Percentiles rank a stretch among this genome's conserved stretches.
Conservation (phyloP, 2,888 invertebrate genomes). For the Sericinus montela region DNA sequence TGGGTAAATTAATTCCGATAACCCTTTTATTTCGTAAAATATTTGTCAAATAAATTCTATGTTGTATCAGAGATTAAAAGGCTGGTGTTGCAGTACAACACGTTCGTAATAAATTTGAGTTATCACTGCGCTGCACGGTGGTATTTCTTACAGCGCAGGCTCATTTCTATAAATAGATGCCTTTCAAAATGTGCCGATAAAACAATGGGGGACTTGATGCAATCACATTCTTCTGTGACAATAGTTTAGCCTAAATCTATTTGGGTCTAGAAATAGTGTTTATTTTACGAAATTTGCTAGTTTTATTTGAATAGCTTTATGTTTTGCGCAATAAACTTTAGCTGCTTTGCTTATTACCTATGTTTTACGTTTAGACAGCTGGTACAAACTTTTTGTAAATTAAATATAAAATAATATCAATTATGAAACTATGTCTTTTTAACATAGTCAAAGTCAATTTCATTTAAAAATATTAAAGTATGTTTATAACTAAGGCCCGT, state of each 20-base stretch:
- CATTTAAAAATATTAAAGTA: too few species aligned
- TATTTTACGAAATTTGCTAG: too few species aligned
- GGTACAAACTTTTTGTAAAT: too few species aligned
- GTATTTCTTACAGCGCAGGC: slow-evolving; percentile 25
- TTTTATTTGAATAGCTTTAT: too few species aligned
- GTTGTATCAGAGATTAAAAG: slow-evolving; percentile 21
- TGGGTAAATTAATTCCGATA: slow-evolving; percentile 3
- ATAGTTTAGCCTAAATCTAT: slow-evolving; percentile 19
- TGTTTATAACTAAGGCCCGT: too few species aligned
- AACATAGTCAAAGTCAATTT: too few species aligned
- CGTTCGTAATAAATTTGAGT: slow-evolving; percentile 21
- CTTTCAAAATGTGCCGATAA: slow-evolving; percentile 26
- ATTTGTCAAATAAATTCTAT: slow-evolving; percentile 22
- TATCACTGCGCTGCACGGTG: slow-evolving; percentile 18
- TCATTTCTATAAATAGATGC: slow-evolving; percentile 29
- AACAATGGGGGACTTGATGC: slow-evolving; percentile 21
- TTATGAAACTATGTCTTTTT: too few species aligned
- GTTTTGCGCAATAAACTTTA: too few species aligned
- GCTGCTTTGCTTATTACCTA: too few species aligned
- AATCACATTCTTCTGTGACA: slow-evolving; percentile 19
- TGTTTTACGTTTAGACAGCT: too few species aligned
- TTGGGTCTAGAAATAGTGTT: slow-evolving; percentile 8
- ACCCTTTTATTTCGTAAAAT: slow-evolving; percentile 19
- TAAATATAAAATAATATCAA: too few species aligned
- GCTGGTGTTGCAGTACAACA: slow-evolving; percentile 18